Evolutionary conservation across 2,797 vertebrate genomes (phyloP).

Genomic region (Pempheris klunzingeri): DNA sequence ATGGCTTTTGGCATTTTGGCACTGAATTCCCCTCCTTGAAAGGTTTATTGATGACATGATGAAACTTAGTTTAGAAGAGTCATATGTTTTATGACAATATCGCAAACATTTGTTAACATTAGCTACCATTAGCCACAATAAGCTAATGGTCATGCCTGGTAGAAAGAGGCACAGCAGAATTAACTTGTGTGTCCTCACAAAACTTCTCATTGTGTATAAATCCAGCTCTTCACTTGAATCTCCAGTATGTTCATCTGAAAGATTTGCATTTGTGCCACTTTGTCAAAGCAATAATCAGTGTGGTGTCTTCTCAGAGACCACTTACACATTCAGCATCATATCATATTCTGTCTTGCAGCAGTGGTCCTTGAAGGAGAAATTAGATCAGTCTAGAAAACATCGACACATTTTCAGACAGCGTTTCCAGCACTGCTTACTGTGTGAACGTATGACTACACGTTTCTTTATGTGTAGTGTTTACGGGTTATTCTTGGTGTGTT

Average conservation of each 20-base stretch:
- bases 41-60: background rate
- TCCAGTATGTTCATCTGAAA: no score
- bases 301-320: background rate
- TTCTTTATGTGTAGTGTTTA: no score
- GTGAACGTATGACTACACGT: background rate
- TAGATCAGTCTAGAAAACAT: background rate
- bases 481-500: no score
- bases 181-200: background rate
- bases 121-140: background rate
- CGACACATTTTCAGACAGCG: constrained; percentile 1
- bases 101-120: background rate
- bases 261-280: background rate
- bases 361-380: background rate
- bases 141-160: background rate
- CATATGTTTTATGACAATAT: no score
- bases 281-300: background rate
- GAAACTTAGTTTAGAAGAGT: no score
- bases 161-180: background rate
- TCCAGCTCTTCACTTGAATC: background rate
- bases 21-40: background rate
- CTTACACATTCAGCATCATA: background rate
- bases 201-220: background rate
- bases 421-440: background rate
- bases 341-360: constrained; percentile 4
- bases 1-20: no score